These are phyloP conservation scores for Gari tellinella DNA, from an alignment of 2,888 invertebrate species.

Conservation along the genomic window DNA sequence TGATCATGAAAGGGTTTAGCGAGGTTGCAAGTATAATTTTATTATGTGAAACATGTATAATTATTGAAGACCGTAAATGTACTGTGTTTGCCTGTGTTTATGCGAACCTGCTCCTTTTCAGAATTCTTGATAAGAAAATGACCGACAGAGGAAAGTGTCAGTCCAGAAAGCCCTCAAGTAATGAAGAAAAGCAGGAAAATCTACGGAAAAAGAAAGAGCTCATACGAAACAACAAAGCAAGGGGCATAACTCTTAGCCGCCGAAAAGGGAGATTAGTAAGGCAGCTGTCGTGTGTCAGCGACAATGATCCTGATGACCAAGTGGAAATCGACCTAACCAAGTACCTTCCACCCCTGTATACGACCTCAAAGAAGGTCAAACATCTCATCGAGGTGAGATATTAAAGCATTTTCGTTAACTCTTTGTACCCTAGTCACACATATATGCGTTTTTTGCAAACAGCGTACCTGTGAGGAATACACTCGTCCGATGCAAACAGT, in stretches of 20 bases:
- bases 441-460: too few species aligned
- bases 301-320: slow-evolving; percentile 72
- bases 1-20: too few species aligned
- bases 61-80: too few species aligned
- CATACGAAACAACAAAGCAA: slow-evolving; percentile 73
- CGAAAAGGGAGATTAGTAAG: slow-evolving; percentile 76
- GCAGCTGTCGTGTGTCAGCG: slow-evolving; percentile 78
- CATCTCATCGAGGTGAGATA: slow-evolving; percentile 87
- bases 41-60: too few species aligned
- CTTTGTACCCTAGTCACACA: too few species aligned
- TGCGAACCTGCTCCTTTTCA: too few species aligned
- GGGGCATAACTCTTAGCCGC: slow-evolving; percentile 75
- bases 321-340: slow-evolving; percentile 84
- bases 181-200: slow-evolving; percentile 73
- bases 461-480: too few species aligned
- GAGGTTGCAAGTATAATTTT: too few species aligned
- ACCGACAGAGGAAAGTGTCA: slow-evolving; percentile 47
- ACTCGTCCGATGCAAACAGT: too few species aligned
- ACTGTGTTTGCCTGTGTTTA: too few species aligned
- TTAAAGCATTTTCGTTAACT: too few species aligned
- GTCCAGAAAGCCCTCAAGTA: slow-evolving; percentile 47
- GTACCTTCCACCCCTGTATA: slow-evolving; percentile 87
- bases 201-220: slow-evolving; percentile 77
- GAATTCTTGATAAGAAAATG: slow-evolving; percentile 60
- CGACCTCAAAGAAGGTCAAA: slow-evolving; percentile 86